Conservation (phyloP, 2,888 invertebrate genomes). For the Schizaphis graminum region DNA sequence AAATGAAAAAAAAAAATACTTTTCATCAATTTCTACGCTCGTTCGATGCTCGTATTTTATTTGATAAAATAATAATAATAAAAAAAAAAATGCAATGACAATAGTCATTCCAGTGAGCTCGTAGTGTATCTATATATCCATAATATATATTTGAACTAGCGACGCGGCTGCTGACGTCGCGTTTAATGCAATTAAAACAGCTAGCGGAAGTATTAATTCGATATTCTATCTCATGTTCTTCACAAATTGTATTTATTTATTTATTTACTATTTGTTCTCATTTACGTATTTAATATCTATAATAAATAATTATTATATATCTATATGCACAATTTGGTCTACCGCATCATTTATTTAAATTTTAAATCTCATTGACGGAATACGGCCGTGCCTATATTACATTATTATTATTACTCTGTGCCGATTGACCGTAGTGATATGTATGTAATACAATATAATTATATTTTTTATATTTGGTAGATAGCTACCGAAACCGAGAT, state of each 20-base stretch:
- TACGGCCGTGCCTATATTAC: neutral
- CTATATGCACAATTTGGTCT: neutral
- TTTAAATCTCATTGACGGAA: neutral
- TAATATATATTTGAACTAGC: conserved; percentile 9
- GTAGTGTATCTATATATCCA: neutral
- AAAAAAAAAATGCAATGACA: neutral
- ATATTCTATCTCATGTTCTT: neutral
- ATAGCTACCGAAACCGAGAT: neutral
- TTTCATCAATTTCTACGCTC: neutral
- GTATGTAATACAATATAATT: neutral
- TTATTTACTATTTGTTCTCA: neutral
- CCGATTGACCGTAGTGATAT: neutral
- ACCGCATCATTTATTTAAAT: neutral
- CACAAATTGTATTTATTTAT: neutral
- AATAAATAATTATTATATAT: neutral
- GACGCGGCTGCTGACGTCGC: neutral
- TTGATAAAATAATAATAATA: conserved; percentile 16
- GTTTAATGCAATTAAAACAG: conserved; percentile 38
- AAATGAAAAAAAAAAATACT: conserved; percentile 30
- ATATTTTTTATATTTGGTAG: neutral
- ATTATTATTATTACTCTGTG: neutral
- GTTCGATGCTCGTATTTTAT: neutral
- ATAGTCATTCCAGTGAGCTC: neutral
- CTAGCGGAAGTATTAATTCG: neutral
- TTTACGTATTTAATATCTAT: neutral